These are phyloP conservation scores for Acronicta aceris DNA, from an alignment of 2,888 invertebrate species.

Conservation along the genomic window DNA sequence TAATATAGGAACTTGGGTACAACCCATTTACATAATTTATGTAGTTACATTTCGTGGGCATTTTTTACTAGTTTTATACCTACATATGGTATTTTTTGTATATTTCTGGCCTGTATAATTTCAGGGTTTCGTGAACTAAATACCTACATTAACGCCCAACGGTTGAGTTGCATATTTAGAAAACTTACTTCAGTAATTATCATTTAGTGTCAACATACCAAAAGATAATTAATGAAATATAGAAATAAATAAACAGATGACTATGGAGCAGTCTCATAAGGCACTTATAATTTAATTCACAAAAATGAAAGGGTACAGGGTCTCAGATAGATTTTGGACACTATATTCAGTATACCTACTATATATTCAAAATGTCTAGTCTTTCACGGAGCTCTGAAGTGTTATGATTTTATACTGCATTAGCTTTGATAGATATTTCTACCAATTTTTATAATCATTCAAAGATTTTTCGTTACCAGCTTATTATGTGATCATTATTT, in stretches of 20 bases:
- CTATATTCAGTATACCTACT: neutral
- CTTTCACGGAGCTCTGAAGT: constrained; percentile 53
- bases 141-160: too few relatives aligned
- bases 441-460: constrained; percentile 59
- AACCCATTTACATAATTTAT: constrained; percentile 5
- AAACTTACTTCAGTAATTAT: too few relatives aligned
- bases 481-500: constrained; percentile 53
- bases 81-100: constrained; percentile 58
- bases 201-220: too few relatives aligned
- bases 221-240: too few relatives aligned
- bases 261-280: too few relatives aligned
- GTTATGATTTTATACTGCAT: constrained; percentile 52
- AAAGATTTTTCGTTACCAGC: constrained; percentile 70
- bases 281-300: neutral
- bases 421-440: constrained; percentile 65
- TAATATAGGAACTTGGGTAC: constrained; percentile 15
- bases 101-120: constrained; percentile 61
- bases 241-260: too few relatives aligned
- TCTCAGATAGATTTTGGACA: neutral
- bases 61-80: constrained; percentile 36
- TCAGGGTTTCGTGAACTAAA: constrained; percentile 49
- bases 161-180: too few relatives aligned
- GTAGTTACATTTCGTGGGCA: constrained; percentile 37
- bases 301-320: neutral
- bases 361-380: constrained; percentile 19